Base-by-base conservation (phyloP, 30 jellyfish, hydroid and myxozoan genomes). In the Aurelia sp. region DNA sequence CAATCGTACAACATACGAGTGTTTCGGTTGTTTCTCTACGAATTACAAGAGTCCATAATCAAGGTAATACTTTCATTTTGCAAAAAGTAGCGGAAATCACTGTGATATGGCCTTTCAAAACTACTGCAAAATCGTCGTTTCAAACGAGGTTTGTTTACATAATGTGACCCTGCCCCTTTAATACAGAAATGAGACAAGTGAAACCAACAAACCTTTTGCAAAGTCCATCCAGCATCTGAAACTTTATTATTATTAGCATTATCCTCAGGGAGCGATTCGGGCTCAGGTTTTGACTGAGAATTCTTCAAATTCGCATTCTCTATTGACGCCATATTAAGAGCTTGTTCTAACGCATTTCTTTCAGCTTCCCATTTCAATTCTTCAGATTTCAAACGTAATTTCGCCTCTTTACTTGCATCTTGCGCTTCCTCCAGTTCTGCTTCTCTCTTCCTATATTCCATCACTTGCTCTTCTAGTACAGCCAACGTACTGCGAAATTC, bases 151-250 rank as follows among this genome's bases (percentile, higher is more conserved):
- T n/a, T n/a, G n/a, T n/a, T n/a, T n/a, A n/a, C n/a, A n/a, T n/a
- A n/a, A n/a, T n/a, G n/a, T n/a, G n/a, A n/a, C n/a, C n/a, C n/a
- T n/a, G n/a, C n/a, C n/a, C n/a, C n/a, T n/a, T 27, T 27, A 27
- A 27, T 27, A 2, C 33, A 0, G 33, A 1, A 27, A 27, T 27
- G 33, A 27, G 2, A 27, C 33, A 20, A 22, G 4, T 12, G 31
- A 31, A 21, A 60, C 3, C 20, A 33, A n/a, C 82, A 35, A 78
- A 92, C 98, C 91, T 92, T 92, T 47, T 90, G 97, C 48, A 87
- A 63, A 12, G 97, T 92, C 98, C 98, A 92, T 47, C 98, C 98
- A 51, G 98, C 88, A 16, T 81, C 92, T 5, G 75, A 41, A 5
- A 80, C 80, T 61, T 67, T 72, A 13, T 63, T 80, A 40, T 88